Conservation (phyloP, 2,113 vertebrate species). For the Plectropomus leopardus region DNA sequence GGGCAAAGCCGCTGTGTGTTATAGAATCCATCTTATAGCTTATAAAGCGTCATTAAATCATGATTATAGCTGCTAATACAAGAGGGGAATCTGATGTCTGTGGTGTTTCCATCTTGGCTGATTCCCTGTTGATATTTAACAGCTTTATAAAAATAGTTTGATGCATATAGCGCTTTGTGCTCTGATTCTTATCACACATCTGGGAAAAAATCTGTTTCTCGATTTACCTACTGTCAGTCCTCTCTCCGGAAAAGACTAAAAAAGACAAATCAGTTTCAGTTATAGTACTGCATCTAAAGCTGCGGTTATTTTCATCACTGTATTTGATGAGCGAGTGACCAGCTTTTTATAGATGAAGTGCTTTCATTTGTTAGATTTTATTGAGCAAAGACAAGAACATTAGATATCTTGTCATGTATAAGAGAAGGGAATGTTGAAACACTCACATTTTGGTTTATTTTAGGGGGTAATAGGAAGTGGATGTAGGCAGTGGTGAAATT, state of each 20-base stretch:
- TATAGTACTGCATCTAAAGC: not conserved
- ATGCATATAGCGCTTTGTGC: not conserved
- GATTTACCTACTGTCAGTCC: not conserved
- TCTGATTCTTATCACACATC: conserved; percentile 8
- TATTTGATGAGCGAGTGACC: not conserved
- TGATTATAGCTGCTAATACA: conserved; percentile 20
- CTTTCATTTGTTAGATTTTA: conserved; percentile 1
- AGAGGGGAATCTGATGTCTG: conserved; percentile 1
- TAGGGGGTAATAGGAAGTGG: no score
- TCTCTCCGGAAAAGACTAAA: not conserved
- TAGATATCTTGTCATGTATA: not conserved
- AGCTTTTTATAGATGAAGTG: not conserved
- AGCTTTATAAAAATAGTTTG: not conserved
- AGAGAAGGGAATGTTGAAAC: not conserved
- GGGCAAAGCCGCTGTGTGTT: not conserved
- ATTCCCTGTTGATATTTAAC: not conserved
- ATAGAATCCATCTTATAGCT: not conserved
- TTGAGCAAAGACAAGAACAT: not conserved
- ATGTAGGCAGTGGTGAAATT: no score
- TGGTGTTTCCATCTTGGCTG: not conserved
- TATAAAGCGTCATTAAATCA: conserved; percentile 16
- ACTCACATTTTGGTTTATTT: not conserved
- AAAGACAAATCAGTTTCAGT: not conserved
- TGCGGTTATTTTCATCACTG: not conserved
- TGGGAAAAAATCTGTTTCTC: not conserved